Conservation (phyloP, 1,140 invertebrate species). For the Sminthurinus signatus region DNA sequence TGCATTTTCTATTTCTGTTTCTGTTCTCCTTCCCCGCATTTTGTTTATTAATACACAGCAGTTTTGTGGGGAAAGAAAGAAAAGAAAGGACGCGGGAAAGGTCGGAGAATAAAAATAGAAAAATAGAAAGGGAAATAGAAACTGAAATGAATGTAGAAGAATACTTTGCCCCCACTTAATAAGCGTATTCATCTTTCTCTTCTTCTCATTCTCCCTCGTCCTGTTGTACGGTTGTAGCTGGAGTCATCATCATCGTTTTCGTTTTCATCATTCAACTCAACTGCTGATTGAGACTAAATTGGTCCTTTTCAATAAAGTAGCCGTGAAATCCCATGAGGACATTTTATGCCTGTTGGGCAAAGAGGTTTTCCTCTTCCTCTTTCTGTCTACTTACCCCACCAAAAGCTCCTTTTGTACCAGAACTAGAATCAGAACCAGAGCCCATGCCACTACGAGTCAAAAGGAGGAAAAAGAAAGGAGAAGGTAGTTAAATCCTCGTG, state of each 20-base stretch:
- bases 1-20: too few relatives aligned
- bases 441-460: too few relatives aligned
- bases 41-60: too few relatives aligned
- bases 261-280: constrained; percentile 18
- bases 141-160: too few relatives aligned
- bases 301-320: constrained; percentile 34
- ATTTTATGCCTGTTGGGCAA: constrained; percentile 33
- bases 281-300: constrained; percentile 34
- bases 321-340: constrained; percentile 27
- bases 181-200: constrained; percentile 6
- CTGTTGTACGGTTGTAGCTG: background rate
- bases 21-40: too few relatives aligned
- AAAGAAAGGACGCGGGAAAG: too few relatives aligned
- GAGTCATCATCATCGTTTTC: too few relatives aligned
- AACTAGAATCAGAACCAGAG: background rate
- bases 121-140: too few relatives aligned
- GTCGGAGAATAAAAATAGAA: too few relatives aligned
- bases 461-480: background rate
- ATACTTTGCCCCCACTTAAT: background rate
- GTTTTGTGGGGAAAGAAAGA: too few relatives aligned
- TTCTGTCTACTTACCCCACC: background rate
- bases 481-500: constrained; percentile 1
- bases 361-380: constrained; percentile 1
- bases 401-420: background rate
- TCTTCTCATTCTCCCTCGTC: background rate